These are phyloP conservation scores for Ornithorhynchus anatinus DNA, from an alignment of 2,113 vertebrate species.

Conservation along the genomic window DNA sequence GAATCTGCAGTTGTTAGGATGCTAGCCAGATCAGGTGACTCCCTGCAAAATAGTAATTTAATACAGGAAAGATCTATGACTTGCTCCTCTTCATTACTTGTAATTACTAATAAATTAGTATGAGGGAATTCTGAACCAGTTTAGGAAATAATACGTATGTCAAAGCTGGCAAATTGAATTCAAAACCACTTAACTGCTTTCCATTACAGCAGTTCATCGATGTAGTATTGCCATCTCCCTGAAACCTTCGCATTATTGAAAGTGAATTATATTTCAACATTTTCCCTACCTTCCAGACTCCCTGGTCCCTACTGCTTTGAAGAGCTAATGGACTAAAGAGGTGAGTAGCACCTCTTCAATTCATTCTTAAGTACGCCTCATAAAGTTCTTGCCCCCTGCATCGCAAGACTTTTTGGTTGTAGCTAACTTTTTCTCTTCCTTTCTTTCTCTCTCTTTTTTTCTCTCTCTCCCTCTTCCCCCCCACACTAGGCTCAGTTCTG, in stretches of 20 bases:
- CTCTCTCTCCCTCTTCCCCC: no score
- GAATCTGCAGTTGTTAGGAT: slow-evolving; percentile 41
- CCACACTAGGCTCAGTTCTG: no score
- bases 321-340: background rate
- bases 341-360: no score
- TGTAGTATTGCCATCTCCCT: slow-evolving; percentile 29
- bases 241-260: background rate
- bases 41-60: slow-evolving; percentile 52
- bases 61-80: slow-evolving; percentile 15
- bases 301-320: background rate
- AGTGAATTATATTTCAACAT: background rate
- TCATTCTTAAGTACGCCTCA: no score
- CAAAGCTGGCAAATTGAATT: slow-evolving; percentile 53
- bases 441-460: background rate
- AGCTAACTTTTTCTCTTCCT: background rate
- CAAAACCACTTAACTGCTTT: slow-evolving; percentile 27
- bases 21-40: slow-evolving; percentile 48
- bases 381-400: background rate
- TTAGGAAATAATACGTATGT: slow-evolving; percentile 33
- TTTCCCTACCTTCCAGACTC: background rate
- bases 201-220: slow-evolving; percentile 31
- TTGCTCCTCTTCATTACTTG: slow-evolving; percentile 19
- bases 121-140: slow-evolving; percentile 16
- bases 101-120: slow-evolving; percentile 34
- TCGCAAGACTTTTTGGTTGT: no score